These are phyloP conservation scores for Pseudochromis fuscus DNA, from an alignment of 2,797 vertebrate genomes.

Conservation along the genomic window DNA sequence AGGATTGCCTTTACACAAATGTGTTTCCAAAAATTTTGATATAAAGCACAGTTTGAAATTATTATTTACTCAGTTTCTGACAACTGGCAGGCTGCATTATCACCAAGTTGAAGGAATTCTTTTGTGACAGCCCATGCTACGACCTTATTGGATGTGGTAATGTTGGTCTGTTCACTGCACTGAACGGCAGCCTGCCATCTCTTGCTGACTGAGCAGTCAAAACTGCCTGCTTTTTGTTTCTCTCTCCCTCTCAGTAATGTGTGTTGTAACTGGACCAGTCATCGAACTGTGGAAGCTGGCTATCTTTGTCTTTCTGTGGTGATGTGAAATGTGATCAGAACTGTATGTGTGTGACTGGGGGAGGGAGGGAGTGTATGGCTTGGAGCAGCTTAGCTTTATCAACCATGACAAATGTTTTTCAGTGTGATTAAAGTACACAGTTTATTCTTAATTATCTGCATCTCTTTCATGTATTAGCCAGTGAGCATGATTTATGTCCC, in stretches of 20 bases:
- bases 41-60: neutral
- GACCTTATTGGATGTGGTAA: conserved; percentile 74
- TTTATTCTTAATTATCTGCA: conserved; percentile 13
- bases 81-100: conserved; percentile 31
- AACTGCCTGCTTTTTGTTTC: conserved; percentile 83
- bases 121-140: conserved; percentile 67
- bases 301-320: conserved; percentile 82
- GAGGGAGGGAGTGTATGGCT: conserved; percentile 69
- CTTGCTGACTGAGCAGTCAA: conserved; percentile 84
- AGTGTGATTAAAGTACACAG: conserved; percentile 12
- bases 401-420: conserved; percentile 43
- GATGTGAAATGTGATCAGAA: conserved; percentile 84
- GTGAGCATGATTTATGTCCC: neutral
- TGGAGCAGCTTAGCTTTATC: conserved; percentile 55
- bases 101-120: conserved; percentile 65
- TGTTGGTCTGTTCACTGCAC: conserved; percentile 69
- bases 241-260: conserved; percentile 73
- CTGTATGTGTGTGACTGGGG: conserved; percentile 59
- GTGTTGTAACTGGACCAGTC: conserved; percentile 74
- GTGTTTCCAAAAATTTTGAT: conserved; percentile 9
- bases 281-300: conserved; percentile 76
- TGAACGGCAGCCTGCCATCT: conserved; percentile 76
- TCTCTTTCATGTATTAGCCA: conserved; percentile 2
- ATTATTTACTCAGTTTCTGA: conserved; percentile 19
- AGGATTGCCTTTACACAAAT: neutral